Conservation (phyloP, 2,113 vertebrate species). For the Erinaceus europaeus region DNA sequence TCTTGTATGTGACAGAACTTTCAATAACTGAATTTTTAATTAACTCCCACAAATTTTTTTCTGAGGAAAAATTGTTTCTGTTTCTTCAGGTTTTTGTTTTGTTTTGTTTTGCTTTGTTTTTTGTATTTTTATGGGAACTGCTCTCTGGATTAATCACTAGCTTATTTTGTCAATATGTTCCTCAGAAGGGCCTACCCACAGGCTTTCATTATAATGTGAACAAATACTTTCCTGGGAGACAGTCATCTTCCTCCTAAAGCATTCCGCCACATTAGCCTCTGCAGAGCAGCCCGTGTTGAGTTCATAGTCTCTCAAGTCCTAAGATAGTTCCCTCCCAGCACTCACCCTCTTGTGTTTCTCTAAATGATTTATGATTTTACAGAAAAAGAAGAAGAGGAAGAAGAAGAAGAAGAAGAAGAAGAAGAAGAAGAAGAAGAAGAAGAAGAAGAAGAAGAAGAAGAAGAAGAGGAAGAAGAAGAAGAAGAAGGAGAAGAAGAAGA, state of each 20-base stretch:
- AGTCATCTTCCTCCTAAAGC: not conserved
- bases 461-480: too few relatives aligned
- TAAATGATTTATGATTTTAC: not conserved
- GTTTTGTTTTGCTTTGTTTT: too few relatives aligned
- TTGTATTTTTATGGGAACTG: not conserved
- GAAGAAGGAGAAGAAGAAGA: accelerated
- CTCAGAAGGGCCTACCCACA: not conserved
- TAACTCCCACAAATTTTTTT: not conserved
- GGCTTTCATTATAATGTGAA: too few relatives aligned
- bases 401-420: too few relatives aligned
- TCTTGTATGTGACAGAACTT: not conserved
- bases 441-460: too few relatives aligned
- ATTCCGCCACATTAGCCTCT: not conserved
- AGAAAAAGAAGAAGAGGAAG: too few relatives aligned
- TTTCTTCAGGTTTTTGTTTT: too few relatives aligned
- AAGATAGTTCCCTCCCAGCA: not conserved
- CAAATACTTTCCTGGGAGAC: not conserved
- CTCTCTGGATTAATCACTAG: not conserved
- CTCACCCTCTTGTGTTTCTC: accelerated
- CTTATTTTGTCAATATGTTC: not conserved
- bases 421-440: too few relatives aligned
- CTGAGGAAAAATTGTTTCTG: too few relatives aligned
- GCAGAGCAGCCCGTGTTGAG: not conserved
- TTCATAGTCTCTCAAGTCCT: not conserved
- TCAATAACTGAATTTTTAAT: not conserved